Percentiles rank a stretch among this genome's conserved stretches.
Conservation (phyloP, 2,797 vertebrate genomes). For the Scolopax bukidnonensis region DNA sequence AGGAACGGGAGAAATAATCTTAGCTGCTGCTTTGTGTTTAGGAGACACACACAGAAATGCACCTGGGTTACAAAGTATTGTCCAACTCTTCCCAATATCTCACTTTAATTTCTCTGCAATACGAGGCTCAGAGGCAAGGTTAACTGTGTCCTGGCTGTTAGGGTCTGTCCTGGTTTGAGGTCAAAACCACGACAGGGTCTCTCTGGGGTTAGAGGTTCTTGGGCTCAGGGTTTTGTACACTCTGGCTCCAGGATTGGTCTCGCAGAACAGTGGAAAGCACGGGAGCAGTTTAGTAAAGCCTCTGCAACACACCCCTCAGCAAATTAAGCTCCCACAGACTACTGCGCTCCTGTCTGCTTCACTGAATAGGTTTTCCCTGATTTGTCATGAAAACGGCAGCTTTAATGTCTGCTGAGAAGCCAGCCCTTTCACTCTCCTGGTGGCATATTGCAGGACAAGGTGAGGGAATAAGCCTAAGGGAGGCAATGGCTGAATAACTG, state of each 20-base stretch:
- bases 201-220: neutral
- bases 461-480: neutral
- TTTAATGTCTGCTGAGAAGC: neutral
- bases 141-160: neutral
- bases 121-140: neutral
- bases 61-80: neutral
- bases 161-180: neutral
- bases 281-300: neutral
- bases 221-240: fast-evolving
- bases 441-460: neutral
- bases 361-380: neutral
- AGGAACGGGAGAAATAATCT: neutral
- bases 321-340: neutral
- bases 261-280: fast-evolving
- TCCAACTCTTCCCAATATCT: neutral
- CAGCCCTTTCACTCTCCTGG: neutral
- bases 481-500: neutral
- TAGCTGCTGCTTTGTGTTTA: neutral
- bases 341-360: neutral
- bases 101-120: neutral
- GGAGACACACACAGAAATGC: neutral
- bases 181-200: too few species aligned
- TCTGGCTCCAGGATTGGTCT: neutral
- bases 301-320: neutral
- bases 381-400: neutral